Percentiles rank a stretch among this genome's conserved stretches.
These are phyloP conservation scores for Atrina japonica DNA, from an alignment of 2,888 invertebrate species.

Conservation along the genomic window DNA sequence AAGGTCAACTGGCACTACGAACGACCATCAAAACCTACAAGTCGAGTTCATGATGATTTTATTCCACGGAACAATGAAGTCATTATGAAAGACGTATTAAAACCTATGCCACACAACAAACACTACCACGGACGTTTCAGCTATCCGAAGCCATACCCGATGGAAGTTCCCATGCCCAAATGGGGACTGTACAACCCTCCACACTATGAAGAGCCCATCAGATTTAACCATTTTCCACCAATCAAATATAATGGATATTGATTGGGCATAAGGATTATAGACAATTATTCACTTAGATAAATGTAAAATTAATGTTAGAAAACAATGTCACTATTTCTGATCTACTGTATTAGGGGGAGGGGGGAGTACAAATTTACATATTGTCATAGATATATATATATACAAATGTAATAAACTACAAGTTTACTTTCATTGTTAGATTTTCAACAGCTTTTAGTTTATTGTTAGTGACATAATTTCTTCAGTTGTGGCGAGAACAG, in stretches of 20 bases:
- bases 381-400: no score
- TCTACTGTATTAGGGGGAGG: no score
- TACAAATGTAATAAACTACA: no score
- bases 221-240: slow-evolving; percentile 75
- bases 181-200: slow-evolving; percentile 78
- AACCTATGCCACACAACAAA: slow-evolving; percentile 71
- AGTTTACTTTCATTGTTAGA: no score
- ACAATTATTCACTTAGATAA: no score
- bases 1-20: slow-evolving; percentile 75
- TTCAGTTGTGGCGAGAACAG: no score
- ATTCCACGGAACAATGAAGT: slow-evolving; percentile 72
- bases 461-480: no score
- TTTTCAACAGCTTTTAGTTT: no score
- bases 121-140: slow-evolving; percentile 68
- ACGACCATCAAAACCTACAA: slow-evolving; percentile 74
- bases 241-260: slow-evolving; percentile 82
- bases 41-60: slow-evolving; percentile 67
- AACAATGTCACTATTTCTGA: no score
- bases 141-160: slow-evolving; percentile 68
- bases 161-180: slow-evolving; percentile 74
- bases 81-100: slow-evolving; percentile 69
- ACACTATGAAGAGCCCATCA: slow-evolving; percentile 74
- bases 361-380: no score
- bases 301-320: no score
- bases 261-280: no score